A percentile compares a stretch with the other conserved stretches of the same genome.
phyloP scores from a whole-genome alignment of 2,113 vertebrate genomes.

The Ciconia boyciana region DNA sequence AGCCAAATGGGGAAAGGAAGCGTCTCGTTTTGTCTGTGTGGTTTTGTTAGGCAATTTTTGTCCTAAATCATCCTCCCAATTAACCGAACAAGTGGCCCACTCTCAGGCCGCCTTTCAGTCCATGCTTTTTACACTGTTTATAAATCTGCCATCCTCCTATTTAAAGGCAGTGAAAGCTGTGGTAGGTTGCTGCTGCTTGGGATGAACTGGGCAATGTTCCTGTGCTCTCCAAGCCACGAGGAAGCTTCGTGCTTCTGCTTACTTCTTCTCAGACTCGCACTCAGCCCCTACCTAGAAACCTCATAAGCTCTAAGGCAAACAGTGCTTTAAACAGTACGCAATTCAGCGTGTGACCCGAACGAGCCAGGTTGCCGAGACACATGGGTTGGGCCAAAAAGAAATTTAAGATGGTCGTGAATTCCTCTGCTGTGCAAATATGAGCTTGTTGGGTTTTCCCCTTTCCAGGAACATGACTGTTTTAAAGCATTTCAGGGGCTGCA shows the following conservation, averaged over 20 bases:
- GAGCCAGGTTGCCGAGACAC: neutral
- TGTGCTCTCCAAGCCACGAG: accelerated
- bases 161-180: neutral
- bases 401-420: neutral
- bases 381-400: neutral
- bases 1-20: neutral
- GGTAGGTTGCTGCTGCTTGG: neutral
- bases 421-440: neutral
- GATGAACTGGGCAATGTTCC: neutral
- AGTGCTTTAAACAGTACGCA: neutral
- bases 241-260: neutral
- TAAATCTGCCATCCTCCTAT: neutral
- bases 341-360: neutral
- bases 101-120: neutral
- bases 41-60: neutral
- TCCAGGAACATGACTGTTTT: neutral
- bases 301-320: neutral
- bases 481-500: neutral
- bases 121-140: neutral
- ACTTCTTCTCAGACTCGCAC: neutral
- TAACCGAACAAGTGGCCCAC: neutral
- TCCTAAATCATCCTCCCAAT: neutral
- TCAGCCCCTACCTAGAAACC: neutral
- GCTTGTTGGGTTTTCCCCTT: neutral
- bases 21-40: accelerated